Base-by-base conservation (phyloP, 2,888 invertebrate genomes). In the Lymantria monacha region DNA sequence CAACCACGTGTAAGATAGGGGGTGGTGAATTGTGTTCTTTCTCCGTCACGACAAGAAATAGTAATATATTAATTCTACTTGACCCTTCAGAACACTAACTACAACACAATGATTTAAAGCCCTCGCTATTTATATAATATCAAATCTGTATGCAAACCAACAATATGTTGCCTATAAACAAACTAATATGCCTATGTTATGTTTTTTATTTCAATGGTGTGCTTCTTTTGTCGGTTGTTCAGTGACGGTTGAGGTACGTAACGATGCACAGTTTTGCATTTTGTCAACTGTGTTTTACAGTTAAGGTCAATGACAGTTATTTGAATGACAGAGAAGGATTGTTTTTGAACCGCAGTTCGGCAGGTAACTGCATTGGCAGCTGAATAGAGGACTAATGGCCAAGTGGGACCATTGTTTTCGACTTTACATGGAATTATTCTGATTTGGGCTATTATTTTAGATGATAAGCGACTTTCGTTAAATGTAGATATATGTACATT, bases 281-380 rank as follows among this genome's bases (percentile, higher is more conserved):
- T 59, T 48, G 61, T 61, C 55, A 61, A 59, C 61, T 59, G 42
- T 60, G 40, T 54, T 62, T 54, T 69, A 78, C 75, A 70, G 78
- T 78, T 79, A 74, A 63, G 79, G 71, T 72, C 74, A 73, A 51
- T 78, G 83, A 69, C 77, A 69, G 72, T 59, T 61, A 54, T 49
- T 46, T 59, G 47, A 51, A 51, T 53, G 51, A 45, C 55, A 53
- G 42, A 46, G 43, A 47, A 22, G 12, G 30, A 46, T 48, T 13
- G 48, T 44, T 53, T 51, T 13, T 52, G 53, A 56, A 49, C 44
- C 30, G 14, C 14, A 37, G 53, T 54, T 53, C 46, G 43, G 36
- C 42, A 46, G 43, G 36, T 46, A 13, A 43, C 43, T 44, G 13
- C 44, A 44, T 10, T 10, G 41, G 30, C 31, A 13, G 15, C 15